phyloP scores from a whole-genome alignment of 2,888 invertebrate genomes.

The Drosophila merina region DNA sequence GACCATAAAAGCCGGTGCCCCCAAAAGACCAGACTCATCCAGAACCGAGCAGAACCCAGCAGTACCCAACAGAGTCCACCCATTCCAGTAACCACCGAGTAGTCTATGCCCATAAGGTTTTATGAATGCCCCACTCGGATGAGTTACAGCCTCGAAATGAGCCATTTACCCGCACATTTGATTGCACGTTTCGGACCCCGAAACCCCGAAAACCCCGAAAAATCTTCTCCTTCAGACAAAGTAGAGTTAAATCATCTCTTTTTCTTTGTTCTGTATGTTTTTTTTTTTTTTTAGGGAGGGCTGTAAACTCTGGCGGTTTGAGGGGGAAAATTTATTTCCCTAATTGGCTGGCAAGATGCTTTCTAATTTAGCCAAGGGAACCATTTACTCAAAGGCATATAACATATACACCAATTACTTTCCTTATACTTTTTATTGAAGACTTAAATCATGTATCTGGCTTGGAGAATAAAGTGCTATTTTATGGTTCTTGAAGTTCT shows the following conservation, averaged over 20 bases:
- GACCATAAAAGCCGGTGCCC: slow-evolving; percentile 39
- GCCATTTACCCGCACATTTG: slow-evolving; percentile 64
- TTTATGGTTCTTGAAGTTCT: not conserved
- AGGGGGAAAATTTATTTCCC: slow-evolving; percentile 33
- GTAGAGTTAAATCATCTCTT: slow-evolving; percentile 32
- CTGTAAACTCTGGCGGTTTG: slow-evolving; percentile 14
- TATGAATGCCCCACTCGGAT: slow-evolving; percentile 44
- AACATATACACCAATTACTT: not conserved
- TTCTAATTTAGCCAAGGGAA: slow-evolving; percentile 15
- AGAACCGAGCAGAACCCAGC: not conserved
- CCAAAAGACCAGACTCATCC: slow-evolving; percentile 3
- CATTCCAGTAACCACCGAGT: slow-evolving; percentile 5
- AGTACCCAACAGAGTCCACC: not conserved
- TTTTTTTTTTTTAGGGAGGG: not conserved
- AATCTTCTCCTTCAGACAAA: not conserved
- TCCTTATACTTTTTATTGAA: not conserved
- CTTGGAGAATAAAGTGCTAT: not conserved
- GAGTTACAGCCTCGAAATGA: slow-evolving; percentile 49
- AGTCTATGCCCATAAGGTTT: slow-evolving; percentile 24
- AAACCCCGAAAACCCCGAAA: slow-evolving; percentile 7
- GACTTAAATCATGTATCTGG: not conserved
- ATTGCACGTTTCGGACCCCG: slow-evolving; percentile 46
- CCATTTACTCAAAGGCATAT: not conserved
- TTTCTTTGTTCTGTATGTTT: not conserved
- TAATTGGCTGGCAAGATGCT: slow-evolving; percentile 25